Conservation (phyloP, 2,888 invertebrate genomes). For the Drosophila rubida region DNA sequence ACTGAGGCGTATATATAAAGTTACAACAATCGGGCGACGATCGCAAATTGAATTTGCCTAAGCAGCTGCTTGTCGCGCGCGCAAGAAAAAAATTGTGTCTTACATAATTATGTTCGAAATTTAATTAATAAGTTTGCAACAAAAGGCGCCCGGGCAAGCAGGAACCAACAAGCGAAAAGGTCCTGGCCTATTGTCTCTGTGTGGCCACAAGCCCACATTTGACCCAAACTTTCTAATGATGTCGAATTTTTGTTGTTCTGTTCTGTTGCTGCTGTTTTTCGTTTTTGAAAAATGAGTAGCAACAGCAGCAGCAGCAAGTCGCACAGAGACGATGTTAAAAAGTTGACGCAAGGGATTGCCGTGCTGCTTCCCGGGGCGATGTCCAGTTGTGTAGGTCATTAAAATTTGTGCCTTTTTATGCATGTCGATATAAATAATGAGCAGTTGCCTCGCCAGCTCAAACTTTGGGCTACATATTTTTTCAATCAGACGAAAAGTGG, state of each 20-base stretch:
- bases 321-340: conserved; percentile 44
- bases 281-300: conserved; percentile 45
- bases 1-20: background rate
- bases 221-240: conserved; percentile 53
- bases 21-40: conserved; percentile 40
- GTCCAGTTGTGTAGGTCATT: conserved; percentile 64
- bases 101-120: conserved; percentile 64
- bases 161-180: conserved; percentile 42
- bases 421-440: conserved; percentile 72
- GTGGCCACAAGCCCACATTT: conserved; percentile 13
- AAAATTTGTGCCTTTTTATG: conserved; percentile 53
- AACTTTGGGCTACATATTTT: background rate
- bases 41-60: conserved; percentile 68
- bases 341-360: conserved; percentile 40
- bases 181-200: conserved; percentile 38
- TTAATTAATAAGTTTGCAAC: conserved; percentile 72
- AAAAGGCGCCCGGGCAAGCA: conserved; percentile 17
- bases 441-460: too few species aligned
- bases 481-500: conserved; percentile 2
- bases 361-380: conserved; percentile 46
- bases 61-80: conserved; percentile 36
- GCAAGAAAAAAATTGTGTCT: conserved; percentile 27
- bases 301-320: conserved; percentile 16
- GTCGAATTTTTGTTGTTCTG: conserved; percentile 10
- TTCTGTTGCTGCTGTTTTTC: conserved; percentile 24